Evolutionary conservation across 1,140 invertebrate species (phyloP), one percentile per base, ranked within the genome.

Genomic region (Phthorimaea operculella): DNA sequence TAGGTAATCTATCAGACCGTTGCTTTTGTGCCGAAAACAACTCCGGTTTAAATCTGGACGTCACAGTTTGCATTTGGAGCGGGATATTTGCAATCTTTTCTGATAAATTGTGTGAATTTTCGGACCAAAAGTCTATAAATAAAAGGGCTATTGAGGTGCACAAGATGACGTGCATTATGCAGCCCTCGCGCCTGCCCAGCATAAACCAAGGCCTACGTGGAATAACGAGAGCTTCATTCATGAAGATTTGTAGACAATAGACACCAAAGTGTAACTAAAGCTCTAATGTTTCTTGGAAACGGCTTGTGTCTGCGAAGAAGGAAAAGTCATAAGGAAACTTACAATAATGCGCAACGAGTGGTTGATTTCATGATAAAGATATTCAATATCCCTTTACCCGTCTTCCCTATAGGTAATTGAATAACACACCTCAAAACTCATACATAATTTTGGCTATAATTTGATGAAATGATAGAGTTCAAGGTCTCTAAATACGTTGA

Each of bases 171-270:
- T 14, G 15, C 55, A 63, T 65, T 62, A 59, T 54, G 56, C 54
- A 47, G 62, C 44, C 34, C 18, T 52, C 11, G 51, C 54, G 21
- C n/a, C 17, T 15, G 33, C 50, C 14, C 60, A 53, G 57, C 53
- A 52, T 52, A 49, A 42, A 17, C 50, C 28, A 17, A 9, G 34
- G 44, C 51, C 54, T 52, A 61, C 54, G 60, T 53, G 54, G 62
- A 63, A 67, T 65, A 63, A 57, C 50, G 65, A 71, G 53, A 57
- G 64, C 55, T 68, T 70, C 74, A 76, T 76, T 74, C 67, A 72
- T 70, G 59, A 55, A 64, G 57, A 74, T 76, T 76, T 76, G 71
- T 76, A 69, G 66, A 39, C 58, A 62, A 56, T 59, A 56, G 58
- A 58, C 51, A 53, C 17, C 52, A 47, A 42, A 39, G 52, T 60